Evolutionary conservation across 2,797 vertebrate genomes (phyloP), one percentile per base, ranked within the genome.

Genomic region (Cuniculus paca): DNA sequence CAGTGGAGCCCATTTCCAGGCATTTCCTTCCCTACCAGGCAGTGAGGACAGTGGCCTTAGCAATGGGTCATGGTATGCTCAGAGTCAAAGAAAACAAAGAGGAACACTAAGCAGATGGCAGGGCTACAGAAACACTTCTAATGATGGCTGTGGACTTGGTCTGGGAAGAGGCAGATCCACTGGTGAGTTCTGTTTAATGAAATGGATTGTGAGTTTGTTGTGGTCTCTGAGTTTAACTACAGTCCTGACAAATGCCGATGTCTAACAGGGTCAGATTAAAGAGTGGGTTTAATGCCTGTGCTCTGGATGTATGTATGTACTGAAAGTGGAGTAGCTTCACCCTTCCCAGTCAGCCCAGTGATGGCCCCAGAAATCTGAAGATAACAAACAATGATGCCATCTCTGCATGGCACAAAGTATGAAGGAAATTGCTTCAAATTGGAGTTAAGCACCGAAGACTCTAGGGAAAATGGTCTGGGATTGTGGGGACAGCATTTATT

Each of bases 401-500:
- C 7, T 2, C 20, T 54, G 7, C 2, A 36, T 8, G 1, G 2
- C 34, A 1, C n/a, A 17, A 50, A 68, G 24, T 12, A 45, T 60
- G 28, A 6, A 92, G 31, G 1, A 56, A 3, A 90, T 36, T 50
- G 19, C 7, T 39, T 16, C 48, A 10, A 22, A 77, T 3, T 78
- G 5, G 34, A 82, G 4, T 42, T 52, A 45, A 16, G 39, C 6
- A 31, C 4, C 70, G 22, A 12, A 22, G 26, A 26, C 26, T 56
- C 24, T 31, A 63, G 14, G 13, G 22, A 63, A 54, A 72, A 24
- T 20, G 2, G 2, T 20, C 19, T 75, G 20, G n/a, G n/a, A n/a
- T n/a, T n/a, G n/a, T n/a, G n/a, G n/a, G n/a, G n/a, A n/a, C n/a
- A n/a, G n/a, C n/a, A n/a, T n/a, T n/a, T n/a, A n/a, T n/a, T n/a